phyloP scores from a whole-genome alignment of 2,797 vertebrate species.

The Cephalopachus bancanus region DNA sequence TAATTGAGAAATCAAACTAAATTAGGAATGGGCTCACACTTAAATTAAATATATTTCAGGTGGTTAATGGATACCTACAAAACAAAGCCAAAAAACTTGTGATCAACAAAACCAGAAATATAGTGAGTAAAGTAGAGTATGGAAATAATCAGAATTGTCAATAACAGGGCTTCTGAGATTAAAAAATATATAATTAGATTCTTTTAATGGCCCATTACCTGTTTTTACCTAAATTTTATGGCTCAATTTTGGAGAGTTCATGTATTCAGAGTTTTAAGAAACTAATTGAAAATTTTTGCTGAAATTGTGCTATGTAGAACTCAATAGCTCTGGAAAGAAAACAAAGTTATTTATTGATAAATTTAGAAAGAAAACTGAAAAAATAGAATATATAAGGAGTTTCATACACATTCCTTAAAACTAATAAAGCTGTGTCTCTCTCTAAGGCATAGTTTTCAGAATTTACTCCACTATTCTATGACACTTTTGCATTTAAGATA shows the following conservation, averaged over 20 bases:
- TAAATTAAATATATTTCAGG: not conserved
- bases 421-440: not conserved
- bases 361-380: not conserved
- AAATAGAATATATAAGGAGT: not conserved
- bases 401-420: not conserved
- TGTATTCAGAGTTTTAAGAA: not conserved
- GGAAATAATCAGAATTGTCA: not conserved
- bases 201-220: not conserved
- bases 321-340: not conserved
- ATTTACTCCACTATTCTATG: not conserved
- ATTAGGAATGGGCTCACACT: not conserved
- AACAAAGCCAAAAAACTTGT: not conserved
- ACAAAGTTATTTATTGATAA: not conserved
- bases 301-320: not conserved
- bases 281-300: not conserved
- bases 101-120: not conserved
- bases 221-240: not conserved
- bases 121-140: not conserved
- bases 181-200: not conserved
- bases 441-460: not conserved
- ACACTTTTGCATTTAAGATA: not conserved
- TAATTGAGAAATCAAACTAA: not conserved
- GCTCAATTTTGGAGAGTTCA: not conserved
- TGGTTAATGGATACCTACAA: not conserved
- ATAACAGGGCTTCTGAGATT: not conserved